phyloP scores from a whole-genome alignment of 2,888 invertebrate species.

The Baronia brevicornis region DNA sequence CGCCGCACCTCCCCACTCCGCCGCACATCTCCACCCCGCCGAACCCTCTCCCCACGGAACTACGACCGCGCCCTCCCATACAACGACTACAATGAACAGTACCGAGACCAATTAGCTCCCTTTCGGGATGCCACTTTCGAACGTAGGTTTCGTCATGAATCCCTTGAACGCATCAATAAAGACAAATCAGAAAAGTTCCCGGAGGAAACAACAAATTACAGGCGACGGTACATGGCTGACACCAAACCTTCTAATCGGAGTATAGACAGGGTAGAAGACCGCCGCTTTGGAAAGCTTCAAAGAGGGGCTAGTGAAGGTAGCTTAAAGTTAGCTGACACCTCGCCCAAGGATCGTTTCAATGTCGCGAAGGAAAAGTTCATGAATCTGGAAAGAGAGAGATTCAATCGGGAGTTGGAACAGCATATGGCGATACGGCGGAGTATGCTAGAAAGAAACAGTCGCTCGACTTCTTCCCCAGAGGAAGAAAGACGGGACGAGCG shows the following conservation, averaged over 20 bases:
- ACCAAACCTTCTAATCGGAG: slow-evolving; percentile 63
- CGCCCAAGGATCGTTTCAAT: slow-evolving; percentile 87
- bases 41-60: slow-evolving; percentile 38
- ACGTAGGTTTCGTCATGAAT: slow-evolving; percentile 62
- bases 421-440: slow-evolving; percentile 70
- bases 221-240: slow-evolving; percentile 69
- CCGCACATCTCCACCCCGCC: slow-evolving; percentile 43
- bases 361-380: slow-evolving; percentile 91
- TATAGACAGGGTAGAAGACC: slow-evolving; percentile 63
- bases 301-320: slow-evolving; percentile 65
- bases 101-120: slow-evolving; percentile 55
- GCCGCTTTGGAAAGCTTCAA: slow-evolving; percentile 59
- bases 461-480: slow-evolving; percentile 73
- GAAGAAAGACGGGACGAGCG: slow-evolving; percentile 70
- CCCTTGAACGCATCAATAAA: slow-evolving; percentile 48
- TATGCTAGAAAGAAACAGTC: slow-evolving; percentile 68
- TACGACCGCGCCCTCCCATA: slow-evolving; percentile 28
- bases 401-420: slow-evolving; percentile 73
- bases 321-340: slow-evolving; percentile 57
- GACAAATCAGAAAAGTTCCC: slow-evolving; percentile 56
- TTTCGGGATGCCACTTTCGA: slow-evolving; percentile 57
- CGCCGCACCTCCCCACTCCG: slow-evolving; percentile 33
- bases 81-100: slow-evolving; percentile 36
- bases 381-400: slow-evolving; percentile 83
- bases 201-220: slow-evolving; percentile 52